Evolutionary conservation across 30 jellyfish, hydroid and myxozoan species (phyloP).

Genomic region (Sanderia malayensis): DNA sequence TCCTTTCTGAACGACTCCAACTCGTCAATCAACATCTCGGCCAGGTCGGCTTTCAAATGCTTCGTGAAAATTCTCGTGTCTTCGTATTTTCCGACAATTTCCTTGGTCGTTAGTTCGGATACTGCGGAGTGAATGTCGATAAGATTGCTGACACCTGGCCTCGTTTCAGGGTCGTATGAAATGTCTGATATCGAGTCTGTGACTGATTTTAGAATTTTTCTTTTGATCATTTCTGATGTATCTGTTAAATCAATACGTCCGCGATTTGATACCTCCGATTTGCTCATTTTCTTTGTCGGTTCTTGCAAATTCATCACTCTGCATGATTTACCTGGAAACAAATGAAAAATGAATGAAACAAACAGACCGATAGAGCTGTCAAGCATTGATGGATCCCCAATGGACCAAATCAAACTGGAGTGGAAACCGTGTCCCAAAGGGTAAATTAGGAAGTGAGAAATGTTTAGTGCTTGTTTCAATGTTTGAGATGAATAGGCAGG

Average conservation of each 20-base stretch:
- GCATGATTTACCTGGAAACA: constrained; percentile 33
- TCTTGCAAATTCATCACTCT: constrained; percentile 74
- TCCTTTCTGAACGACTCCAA: constrained; percentile 50
- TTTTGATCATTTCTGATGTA: constrained; percentile 34
- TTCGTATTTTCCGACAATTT: constrained; percentile 32
- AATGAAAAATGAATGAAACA: too few species aligned
- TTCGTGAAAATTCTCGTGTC: constrained; percentile 46
- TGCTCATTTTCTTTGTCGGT: constrained; percentile 87
- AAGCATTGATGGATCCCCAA: too few species aligned
- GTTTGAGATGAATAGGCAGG: too few species aligned
- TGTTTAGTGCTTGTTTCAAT: too few species aligned
- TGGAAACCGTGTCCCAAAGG: too few species aligned
- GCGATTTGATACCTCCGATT: constrained; percentile 58
- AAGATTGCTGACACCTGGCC: constrained; percentile 83
- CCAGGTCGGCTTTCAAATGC: constrained; percentile 59
- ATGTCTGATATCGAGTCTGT: constrained; percentile 74
- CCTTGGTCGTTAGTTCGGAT: constrained; percentile 20
- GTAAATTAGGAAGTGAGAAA: too few species aligned
- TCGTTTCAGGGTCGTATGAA: constrained; percentile 49
- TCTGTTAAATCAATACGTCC: constrained; percentile 79
- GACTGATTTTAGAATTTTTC: constrained; percentile 74
- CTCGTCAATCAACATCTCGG: constrained; percentile 43
- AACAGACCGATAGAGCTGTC: too few species aligned
- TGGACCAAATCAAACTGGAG: too few species aligned
- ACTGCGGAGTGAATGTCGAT: constrained; percentile 48